These are phyloP conservation scores for Schizaphis graminum DNA, from an alignment of 2,888 invertebrate genomes.

Conservation along the genomic window DNA sequence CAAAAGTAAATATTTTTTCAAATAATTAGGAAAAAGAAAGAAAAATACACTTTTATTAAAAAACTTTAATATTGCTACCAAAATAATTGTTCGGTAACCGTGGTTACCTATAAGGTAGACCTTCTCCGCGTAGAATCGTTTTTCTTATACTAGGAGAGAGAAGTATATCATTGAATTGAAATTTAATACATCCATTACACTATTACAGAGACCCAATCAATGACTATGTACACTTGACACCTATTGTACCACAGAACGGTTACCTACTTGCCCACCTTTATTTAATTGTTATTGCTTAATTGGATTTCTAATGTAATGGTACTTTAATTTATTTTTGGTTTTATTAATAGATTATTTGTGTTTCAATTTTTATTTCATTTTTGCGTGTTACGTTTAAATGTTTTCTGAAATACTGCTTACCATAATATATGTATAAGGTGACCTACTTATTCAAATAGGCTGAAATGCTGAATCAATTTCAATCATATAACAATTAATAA, in stretches of 20 bases:
- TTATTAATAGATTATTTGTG: slow-evolving; percentile 25
- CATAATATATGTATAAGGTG: neutral
- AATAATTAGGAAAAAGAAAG: neutral
- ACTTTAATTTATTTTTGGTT: slow-evolving; percentile 4
- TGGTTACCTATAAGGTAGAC: neutral
- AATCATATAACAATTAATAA: too few species aligned
- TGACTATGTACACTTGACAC: neutral
- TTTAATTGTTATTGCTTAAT: neutral
- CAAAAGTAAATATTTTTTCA: neutral
- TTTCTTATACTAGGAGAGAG: neutral
- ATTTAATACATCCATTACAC: neutral
- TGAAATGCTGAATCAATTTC: neutral
- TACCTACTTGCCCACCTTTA: slow-evolving; percentile 6
- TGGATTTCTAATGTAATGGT: neutral
- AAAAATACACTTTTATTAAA: neutral
- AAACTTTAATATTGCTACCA: neutral
- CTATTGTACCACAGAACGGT: neutral
- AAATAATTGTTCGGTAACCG: neutral
- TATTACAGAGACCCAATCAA: neutral
- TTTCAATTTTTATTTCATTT: slow-evolving; percentile 45
- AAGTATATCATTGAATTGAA: neutral
- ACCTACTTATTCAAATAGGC: slow-evolving; percentile 49
- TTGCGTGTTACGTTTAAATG: slow-evolving; percentile 48
- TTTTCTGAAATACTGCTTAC: neutral
- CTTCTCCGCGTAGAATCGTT: neutral